Evolutionary conservation across 2,888 invertebrate species (phyloP).

Genomic region (Pardosa pseudoannulata): DNA sequence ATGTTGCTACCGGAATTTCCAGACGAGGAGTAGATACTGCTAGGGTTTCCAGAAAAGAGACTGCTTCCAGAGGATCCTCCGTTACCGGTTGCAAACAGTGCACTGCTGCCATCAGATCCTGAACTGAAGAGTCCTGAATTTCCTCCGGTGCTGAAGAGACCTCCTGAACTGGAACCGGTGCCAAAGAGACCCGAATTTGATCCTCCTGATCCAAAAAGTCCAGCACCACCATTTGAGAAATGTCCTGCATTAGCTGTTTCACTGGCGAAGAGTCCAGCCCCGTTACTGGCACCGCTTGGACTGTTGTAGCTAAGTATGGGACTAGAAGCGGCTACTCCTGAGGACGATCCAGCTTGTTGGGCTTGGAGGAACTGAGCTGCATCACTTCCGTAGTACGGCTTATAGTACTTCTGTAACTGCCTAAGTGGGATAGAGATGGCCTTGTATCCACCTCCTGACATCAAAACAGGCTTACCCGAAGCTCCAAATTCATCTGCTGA

Average conservation of each 20-base stretch:
- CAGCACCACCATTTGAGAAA: slow-evolving; percentile 29
- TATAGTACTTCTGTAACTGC: slow-evolving; percentile 67
- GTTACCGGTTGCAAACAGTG: neutral
- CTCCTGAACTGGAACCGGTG: neutral
- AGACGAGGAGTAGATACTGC: neutral
- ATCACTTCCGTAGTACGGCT: slow-evolving; percentile 50
- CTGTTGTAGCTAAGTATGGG: slow-evolving; percentile 20
- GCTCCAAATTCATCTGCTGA: slow-evolving; percentile 32
- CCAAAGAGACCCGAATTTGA: neutral
- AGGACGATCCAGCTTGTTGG: slow-evolving; percentile 3
- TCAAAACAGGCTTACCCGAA: slow-evolving; percentile 36
- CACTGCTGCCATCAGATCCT: slow-evolving; percentile 29
- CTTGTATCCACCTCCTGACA: slow-evolving; percentile 41
- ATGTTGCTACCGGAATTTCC: slow-evolving; percentile 9
- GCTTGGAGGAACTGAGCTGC: neutral
- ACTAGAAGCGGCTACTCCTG: slow-evolving; percentile 26
- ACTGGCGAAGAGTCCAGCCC: slow-evolving; percentile 42
- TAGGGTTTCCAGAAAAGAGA: neutral
- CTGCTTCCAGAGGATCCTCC: neutral
- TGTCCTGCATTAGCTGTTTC: slow-evolving; percentile 42
- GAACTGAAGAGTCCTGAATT: slow-evolving; percentile 12
- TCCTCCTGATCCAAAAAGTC: slow-evolving; percentile 22
- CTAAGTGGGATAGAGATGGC: slow-evolving; percentile 59
- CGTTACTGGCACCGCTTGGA: neutral
- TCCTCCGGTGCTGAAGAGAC: slow-evolving; percentile 21